Evolutionary conservation across 2,888 invertebrate genomes (phyloP), one percentile per base, ranked within the genome.

Genomic region (Dascillus cervinus): DNA sequence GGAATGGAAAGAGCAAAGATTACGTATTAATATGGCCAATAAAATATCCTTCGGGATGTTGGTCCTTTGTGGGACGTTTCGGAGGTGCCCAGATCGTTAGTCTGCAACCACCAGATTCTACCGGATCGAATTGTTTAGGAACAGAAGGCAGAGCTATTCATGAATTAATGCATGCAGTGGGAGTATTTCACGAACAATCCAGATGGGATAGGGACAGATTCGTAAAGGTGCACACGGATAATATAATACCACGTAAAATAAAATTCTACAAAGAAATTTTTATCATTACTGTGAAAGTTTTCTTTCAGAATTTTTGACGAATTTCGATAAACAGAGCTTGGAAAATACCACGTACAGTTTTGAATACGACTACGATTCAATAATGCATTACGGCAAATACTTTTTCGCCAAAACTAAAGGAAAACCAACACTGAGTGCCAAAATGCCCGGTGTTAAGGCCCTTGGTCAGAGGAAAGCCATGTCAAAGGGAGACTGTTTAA

Each of bases 101-200:
- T 1, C 61, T 87, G 22, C 76, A 79, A 54, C 67, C 72, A 1
- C 79, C 79, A 0, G 75, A 79, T 44, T 60, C 65, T 6, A 66
- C 54, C 2, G 75, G 78, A 9, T 70, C 72, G 0, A 78, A 79
- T 40, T 81, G 80, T 53, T 67, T 80, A 24, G 77, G 77, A 22
- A 71, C 63, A 14, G 75, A 78, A 52, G 82, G 85, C 1, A 71
- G 81, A 39, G 77, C 84, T n/a, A 75, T 85, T 44, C 87, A 87
- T 58, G 86, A 87, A 59, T 60, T 86, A 17, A 77, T 86, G 75
- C 87, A 86, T 52, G 78, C 82, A 1, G 65, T 85, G n/a, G 85
- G 87, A 4, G 77, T 86, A 36, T 84, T 83, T 60, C 86, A 87
- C 54, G 86, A 87, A 53, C 86, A 87, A 49, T 81, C 79, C 1